phyloP scores from a whole-genome alignment of 2,888 invertebrate genomes.

The Himalopsyche japonica region DNA sequence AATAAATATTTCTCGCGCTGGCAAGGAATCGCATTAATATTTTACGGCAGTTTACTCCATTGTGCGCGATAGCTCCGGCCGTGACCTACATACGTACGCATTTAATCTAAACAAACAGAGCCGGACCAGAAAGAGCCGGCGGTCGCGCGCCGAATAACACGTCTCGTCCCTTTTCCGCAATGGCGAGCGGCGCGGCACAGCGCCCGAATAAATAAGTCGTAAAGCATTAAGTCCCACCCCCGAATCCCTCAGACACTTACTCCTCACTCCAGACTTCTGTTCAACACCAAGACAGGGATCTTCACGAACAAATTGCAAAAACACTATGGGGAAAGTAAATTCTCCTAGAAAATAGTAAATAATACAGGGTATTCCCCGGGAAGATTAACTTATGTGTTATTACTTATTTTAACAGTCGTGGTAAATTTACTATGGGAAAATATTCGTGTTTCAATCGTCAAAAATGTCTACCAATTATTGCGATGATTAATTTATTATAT shows the following conservation, averaged over 20 bases:
- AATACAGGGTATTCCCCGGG: too few relatives aligned
- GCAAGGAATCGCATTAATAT: too few relatives aligned
- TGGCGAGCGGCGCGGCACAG: neutral
- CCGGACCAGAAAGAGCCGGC: neutral
- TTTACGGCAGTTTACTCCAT: neutral
- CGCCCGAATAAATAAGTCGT: conserved; percentile 23
- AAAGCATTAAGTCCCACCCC: conserved; percentile 16
- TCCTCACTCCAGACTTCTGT: neutral
- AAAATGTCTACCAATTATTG: too few relatives aligned
- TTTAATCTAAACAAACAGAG: conserved; percentile 28
- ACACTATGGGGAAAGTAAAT: too few relatives aligned
- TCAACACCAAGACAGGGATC: neutral
- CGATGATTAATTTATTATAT: too few relatives aligned
- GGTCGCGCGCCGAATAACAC: neutral
- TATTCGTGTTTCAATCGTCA: too few relatives aligned
- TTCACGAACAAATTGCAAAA: neutral
- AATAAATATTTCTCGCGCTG: too few relatives aligned
- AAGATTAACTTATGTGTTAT: too few relatives aligned
- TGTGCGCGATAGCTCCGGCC: neutral
- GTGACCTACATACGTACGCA: conserved; percentile 16
- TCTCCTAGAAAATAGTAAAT: too few relatives aligned
- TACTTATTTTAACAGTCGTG: too few relatives aligned
- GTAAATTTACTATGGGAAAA: too few relatives aligned
- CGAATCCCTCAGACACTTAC: neutral
- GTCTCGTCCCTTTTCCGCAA: neutral